Evolutionary conservation across 2,797 vertebrate genomes (phyloP).

Genomic region (Hybognathus amarus): DNA sequence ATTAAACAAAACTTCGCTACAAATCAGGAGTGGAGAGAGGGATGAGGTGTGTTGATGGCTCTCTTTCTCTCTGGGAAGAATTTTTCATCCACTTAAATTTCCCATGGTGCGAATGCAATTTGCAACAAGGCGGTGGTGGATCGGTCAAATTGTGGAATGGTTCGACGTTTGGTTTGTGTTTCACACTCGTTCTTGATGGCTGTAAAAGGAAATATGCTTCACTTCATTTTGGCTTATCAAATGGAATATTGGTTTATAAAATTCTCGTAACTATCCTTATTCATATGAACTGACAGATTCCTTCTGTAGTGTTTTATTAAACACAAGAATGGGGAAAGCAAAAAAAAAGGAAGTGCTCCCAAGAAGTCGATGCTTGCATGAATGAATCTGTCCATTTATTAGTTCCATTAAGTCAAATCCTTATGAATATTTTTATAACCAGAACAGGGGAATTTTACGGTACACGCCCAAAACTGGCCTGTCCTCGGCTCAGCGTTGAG

Average conservation of each 20-base stretch:
- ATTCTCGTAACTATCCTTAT: neutral
- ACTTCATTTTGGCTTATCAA: slow-evolving; percentile 6
- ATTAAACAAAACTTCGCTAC: slow-evolving; percentile 25
- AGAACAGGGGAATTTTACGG: neutral
- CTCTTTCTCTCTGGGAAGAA: slow-evolving; percentile 7
- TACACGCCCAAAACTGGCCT: slow-evolving; percentile 1
- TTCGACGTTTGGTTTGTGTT: slow-evolving; percentile 1
- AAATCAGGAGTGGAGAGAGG: slow-evolving; percentile 14
- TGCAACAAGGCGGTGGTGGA: slow-evolving; percentile 32
- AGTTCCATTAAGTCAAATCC: slow-evolving; percentile 18
- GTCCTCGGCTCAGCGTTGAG: neutral
- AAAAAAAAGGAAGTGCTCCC: neutral
- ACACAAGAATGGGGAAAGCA: neutral
- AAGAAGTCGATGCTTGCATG: neutral
- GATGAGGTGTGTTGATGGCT: slow-evolving; percentile 27
- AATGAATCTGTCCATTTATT: slow-evolving; percentile 31
- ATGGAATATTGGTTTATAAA: slow-evolving; percentile 7
- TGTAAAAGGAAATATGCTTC: slow-evolving; percentile 21
- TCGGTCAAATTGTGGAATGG: slow-evolving; percentile 37
- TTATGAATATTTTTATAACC: slow-evolving; percentile 5
- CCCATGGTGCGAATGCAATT: slow-evolving; percentile 38
- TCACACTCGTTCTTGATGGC: neutral
- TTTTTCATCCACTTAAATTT: slow-evolving; percentile 41
- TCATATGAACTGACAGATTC: slow-evolving; percentile 12
- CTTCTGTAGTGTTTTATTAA: slow-evolving; percentile 22